A percentile compares a stretch with the other conserved stretches of the same genome.
Conservation (phyloP, 2,113 vertebrate species). For the Kobus ellipsiprymnus region DNA sequence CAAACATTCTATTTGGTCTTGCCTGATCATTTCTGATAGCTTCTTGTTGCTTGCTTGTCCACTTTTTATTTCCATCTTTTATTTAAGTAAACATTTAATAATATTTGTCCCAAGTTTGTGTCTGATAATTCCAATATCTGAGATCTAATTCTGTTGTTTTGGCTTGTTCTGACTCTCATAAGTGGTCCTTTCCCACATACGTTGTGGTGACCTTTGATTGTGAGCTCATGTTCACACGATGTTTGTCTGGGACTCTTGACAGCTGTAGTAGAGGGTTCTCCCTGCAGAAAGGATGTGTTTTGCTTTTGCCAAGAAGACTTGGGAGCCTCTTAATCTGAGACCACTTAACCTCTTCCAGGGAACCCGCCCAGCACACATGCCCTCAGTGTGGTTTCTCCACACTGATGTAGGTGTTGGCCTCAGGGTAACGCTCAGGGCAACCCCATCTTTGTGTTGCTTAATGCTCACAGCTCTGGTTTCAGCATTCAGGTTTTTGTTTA, state of each 20-base stretch:
- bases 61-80: neutral
- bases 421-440: neutral
- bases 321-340: neutral
- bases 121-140: neutral
- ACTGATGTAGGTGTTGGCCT: neutral
- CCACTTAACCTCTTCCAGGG: neutral
- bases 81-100: neutral
- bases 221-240: neutral
- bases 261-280: neutral
- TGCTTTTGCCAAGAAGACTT: neutral
- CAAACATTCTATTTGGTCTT: neutral
- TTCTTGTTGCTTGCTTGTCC: neutral
- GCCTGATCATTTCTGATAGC: neutral
- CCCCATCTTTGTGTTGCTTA: neutral
- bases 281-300: neutral
- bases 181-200: neutral
- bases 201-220: neutral
- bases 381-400: neutral
- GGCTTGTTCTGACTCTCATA: neutral
- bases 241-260: neutral
- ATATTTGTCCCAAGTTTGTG: neutral
- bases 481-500: neutral
- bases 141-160: neutral
- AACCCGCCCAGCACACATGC: neutral
- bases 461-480: neutral